These are phyloP conservation scores for Congeria kusceri DNA, from an alignment of 2,888 invertebrate species.

Conservation along the genomic window DNA sequence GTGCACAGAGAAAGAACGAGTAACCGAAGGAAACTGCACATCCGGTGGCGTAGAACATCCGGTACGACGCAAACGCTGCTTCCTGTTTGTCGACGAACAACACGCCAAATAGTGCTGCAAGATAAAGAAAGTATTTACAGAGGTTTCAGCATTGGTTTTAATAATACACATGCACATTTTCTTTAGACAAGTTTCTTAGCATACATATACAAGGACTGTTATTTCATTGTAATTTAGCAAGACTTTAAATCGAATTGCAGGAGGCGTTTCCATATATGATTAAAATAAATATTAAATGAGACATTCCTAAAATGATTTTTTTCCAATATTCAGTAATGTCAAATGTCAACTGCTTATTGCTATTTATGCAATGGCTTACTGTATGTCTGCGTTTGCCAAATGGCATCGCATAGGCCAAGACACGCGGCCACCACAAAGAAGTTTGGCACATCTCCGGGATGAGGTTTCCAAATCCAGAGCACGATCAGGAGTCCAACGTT, in stretches of 20 bases:
- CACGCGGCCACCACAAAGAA: slow-evolving; percentile 85
- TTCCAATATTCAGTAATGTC: no score
- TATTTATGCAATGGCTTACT: no score
- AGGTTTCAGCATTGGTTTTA: no score
- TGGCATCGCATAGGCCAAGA: slow-evolving; percentile 85
- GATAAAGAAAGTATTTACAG: not conserved
- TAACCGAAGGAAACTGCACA: slow-evolving; percentile 94
- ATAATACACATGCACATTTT: no score
- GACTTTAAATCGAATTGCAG: no score
- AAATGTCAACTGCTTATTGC: no score
- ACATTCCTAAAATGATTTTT: no score
- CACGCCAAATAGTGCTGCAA: slow-evolving; percentile 90
- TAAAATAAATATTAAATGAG: no score
- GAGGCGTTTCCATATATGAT: no score
- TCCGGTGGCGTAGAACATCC: slow-evolving; percentile 96
- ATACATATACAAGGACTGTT: no score
- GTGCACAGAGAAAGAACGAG: slow-evolving; percentile 92
- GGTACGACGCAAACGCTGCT: slow-evolving; percentile 96
- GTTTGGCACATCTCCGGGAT: slow-evolving; percentile 83
- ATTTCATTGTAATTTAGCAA: no score
- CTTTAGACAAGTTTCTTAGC: no score
- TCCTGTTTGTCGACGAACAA: slow-evolving; percentile 95
- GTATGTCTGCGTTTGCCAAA: slow-evolving; percentile 86
- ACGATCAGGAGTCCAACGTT: slow-evolving; percentile 84
- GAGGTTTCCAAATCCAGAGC: slow-evolving; percentile 85